A percentile compares a stretch with the other conserved stretches of the same genome.
phyloP scores from a whole-genome alignment of 2,888 invertebrate genomes.

The Agrypnus murinus region DNA sequence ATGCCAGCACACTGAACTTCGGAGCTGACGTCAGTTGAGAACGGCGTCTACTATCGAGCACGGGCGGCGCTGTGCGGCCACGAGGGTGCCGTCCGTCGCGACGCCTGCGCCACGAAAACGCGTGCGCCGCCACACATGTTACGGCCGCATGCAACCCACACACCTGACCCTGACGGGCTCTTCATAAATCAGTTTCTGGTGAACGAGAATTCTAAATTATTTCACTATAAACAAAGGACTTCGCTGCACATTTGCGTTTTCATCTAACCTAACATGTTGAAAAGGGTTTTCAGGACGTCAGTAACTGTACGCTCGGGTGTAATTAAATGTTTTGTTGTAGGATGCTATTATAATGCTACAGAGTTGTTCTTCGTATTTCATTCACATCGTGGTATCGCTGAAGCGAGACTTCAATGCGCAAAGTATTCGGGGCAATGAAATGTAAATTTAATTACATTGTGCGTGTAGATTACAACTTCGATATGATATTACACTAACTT shows the following conservation, averaged over 20 bases:
- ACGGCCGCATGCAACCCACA: conserved; percentile 51
- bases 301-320: conserved; percentile 44
- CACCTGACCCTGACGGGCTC: conserved; percentile 59
- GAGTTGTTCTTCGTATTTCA: conserved; percentile 49
- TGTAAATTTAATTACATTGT: conserved; percentile 52
- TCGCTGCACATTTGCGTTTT: conserved; percentile 48
- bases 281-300: conserved; percentile 47
- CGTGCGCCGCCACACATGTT: conserved; percentile 60
- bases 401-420: conserved; percentile 37
- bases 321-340: conserved; percentile 52
- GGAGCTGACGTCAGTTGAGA: conserved; percentile 68
- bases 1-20: conserved; percentile 68
- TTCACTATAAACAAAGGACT: conserved; percentile 50
- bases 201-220: conserved; percentile 52
- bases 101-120: conserved; percentile 65
- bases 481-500: conserved; percentile 50
- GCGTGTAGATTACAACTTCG: conserved; percentile 52
- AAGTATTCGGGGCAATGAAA: conserved; percentile 50
- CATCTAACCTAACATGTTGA: conserved; percentile 44
- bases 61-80: conserved; percentile 68
- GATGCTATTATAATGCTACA: conserved; percentile 48
- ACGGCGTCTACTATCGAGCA: conserved; percentile 70
- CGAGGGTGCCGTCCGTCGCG: conserved; percentile 66
- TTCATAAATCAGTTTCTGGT: conserved; percentile 59
- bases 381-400: conserved; percentile 46